Base-by-base conservation (phyloP, 2,113 vertebrate species). In the Rhinopomastus cyanomelas region DNA sequence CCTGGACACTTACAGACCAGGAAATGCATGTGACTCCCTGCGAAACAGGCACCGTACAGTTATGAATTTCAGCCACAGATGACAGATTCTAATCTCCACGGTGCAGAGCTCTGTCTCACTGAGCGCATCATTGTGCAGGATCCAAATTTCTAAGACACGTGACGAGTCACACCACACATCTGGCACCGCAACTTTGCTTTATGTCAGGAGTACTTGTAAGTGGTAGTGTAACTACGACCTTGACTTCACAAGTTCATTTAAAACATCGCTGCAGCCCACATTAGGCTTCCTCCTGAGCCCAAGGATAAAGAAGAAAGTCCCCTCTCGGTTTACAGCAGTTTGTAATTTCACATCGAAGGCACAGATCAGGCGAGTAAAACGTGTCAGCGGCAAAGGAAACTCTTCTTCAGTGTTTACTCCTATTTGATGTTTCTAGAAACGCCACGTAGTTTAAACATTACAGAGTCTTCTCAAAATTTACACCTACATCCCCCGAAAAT, bases 21-120 rank as follows among this genome's bases (percentile, higher is more conserved):
- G 86, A 91, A 92, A 42, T 30, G 73, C 74, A 65, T 30, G 80
- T 82, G 91, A 91, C 89, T 75, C 66, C 46, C 65, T 77, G 55
- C 8, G 73, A 53, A 84, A 89, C 74, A 85, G 59, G 30, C 75
- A 27, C 61, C 21, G 17, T 6, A 16, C 19, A 22, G 55, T 65
- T 74, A 89, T 61, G 76, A 64, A 89, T 95, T 95, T 78, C 80
- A 93, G 92, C 85, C 84, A 94, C 91, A 71, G 86, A 76, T 81
- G 94, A 89, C 91, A 95, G 77, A 92, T 91, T 91, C 88, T 93
- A 92, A 90, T 92, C 87, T 91, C 92, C 49, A 1, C 23, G 74
- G 81, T 77, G 82, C 91, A 81, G 80, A 91, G 91, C 76, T 90
- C 55, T 80, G 8, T 82, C 78, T 59, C 82, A 78, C 60, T 53